Conservation (phyloP, 2,888 invertebrate species). For the Thyatira batis region DNA sequence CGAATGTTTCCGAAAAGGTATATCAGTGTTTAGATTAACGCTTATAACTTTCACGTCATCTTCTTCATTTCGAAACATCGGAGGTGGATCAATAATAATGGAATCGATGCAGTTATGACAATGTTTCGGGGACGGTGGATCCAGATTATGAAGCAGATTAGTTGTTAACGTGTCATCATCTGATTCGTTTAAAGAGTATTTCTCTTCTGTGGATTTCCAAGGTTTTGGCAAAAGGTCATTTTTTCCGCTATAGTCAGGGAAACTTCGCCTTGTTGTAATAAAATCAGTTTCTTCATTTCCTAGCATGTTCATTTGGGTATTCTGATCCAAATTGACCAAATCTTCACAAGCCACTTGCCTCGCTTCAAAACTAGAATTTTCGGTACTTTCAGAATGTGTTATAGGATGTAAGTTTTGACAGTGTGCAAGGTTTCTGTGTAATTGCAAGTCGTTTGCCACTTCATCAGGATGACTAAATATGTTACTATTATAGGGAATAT, state of each 20-base stretch:
- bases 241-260: constrained; percentile 84
- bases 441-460: constrained; percentile 30
- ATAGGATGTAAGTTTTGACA: constrained; percentile 35
- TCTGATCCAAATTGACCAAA: constrained; percentile 84
- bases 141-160: constrained; percentile 59
- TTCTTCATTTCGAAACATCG: constrained; percentile 81
- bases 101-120: constrained; percentile 55
- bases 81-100: constrained; percentile 80
- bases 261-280: constrained; percentile 83
- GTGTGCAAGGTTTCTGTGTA: constrained; percentile 31
- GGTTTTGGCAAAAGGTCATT: constrained; percentile 58
- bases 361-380: constrained; percentile 82
- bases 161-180: constrained; percentile 38
- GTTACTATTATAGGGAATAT: constrained; percentile 30
- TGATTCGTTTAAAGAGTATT: constrained; percentile 46
- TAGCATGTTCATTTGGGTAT: constrained; percentile 75
- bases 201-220: constrained; percentile 75
- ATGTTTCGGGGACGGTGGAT: constrained; percentile 68
- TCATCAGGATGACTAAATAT: constrained; percentile 30
- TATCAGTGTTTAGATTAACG: constrained; percentile 64
- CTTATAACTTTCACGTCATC: constrained; percentile 67
- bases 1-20: constrained; percentile 80
- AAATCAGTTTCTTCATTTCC: constrained; percentile 61
- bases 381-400: constrained; percentile 84
- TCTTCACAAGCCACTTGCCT: constrained; percentile 86